Evolutionary conservation across 2,113 vertebrate species (phyloP).

Genomic region (Phoxinus phoxinus): DNA sequence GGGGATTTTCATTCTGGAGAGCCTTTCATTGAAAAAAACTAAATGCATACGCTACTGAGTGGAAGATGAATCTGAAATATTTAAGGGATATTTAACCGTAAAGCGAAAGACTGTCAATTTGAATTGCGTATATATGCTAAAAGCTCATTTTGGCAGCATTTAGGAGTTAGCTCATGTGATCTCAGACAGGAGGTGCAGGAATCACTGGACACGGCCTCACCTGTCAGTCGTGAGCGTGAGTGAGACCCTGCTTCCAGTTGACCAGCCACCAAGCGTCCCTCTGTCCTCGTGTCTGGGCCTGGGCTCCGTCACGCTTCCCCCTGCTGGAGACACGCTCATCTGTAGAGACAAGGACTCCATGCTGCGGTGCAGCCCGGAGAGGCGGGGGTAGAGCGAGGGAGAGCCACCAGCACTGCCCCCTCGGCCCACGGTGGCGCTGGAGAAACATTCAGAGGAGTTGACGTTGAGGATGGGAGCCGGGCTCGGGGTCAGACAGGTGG

Average conservation of each 20-base stretch:
- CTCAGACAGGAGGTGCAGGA: too few species aligned
- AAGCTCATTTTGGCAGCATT: background rate
- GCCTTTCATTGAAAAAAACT: background rate
- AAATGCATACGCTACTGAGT: background rate
- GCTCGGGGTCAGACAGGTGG: conserved; percentile 85
- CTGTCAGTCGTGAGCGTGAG: conserved; percentile 64
- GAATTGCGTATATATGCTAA: too few species aligned
- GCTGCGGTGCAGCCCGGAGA: conserved; percentile 91
- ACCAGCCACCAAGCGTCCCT: conserved; percentile 67
- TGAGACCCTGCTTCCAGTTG: conserved; percentile 62
- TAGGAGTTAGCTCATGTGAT: background rate
- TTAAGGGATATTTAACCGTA: background rate
- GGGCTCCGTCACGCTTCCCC: conserved; percentile 60
- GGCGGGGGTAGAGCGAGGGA: conserved; percentile 86
- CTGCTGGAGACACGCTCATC: conserved; percentile 85
- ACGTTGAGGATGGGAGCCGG: conserved; percentile 94
- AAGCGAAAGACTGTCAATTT: too few species aligned
- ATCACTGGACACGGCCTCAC: conserved; percentile 57
- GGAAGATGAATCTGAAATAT: background rate
- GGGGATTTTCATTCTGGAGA: background rate
- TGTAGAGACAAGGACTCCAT: conserved; percentile 93
- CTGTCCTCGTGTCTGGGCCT: conserved; percentile 69
- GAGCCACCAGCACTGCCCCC: conserved; percentile 69
- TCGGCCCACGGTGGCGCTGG: conserved; percentile 80
- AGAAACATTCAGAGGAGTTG: conserved; percentile 91